Conservation (phyloP, 2,888 invertebrate species). For the Parnassius orleans region DNA sequence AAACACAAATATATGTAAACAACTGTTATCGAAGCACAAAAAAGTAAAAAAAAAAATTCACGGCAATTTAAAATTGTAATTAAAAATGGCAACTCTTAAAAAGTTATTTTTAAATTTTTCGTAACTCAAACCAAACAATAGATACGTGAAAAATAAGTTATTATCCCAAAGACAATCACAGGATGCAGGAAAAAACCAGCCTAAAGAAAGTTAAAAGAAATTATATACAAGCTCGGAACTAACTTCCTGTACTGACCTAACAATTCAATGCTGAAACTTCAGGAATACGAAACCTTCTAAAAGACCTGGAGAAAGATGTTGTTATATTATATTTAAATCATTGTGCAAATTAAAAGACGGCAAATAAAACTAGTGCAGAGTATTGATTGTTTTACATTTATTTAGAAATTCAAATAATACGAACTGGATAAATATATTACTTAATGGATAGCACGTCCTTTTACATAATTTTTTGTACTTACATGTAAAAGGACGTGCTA, state of each 20-base stretch:
- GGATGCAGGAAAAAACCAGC: conserved; percentile 45
- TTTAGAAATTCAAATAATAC: too few relatives aligned
- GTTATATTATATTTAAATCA: conserved; percentile 22
- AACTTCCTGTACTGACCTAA: conserved; percentile 72
- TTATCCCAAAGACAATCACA: conserved; percentile 26
- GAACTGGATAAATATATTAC: too few relatives aligned
- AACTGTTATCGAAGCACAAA: too few relatives aligned
- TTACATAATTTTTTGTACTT: too few relatives aligned
- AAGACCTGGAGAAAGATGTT: conserved; percentile 71
- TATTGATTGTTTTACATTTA: too few relatives aligned
- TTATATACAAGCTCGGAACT: conserved; percentile 42
- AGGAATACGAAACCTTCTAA: conserved; percentile 73
- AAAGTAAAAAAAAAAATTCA: too few relatives aligned
- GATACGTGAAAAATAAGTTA: conserved; percentile 6
- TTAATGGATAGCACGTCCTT: too few relatives aligned
- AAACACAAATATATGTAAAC: too few relatives aligned
- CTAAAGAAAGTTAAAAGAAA: conserved; percentile 25
- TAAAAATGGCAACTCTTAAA: conserved; percentile 12
- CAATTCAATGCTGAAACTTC: conserved; percentile 71
- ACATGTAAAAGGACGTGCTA: too few relatives aligned
- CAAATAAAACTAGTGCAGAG: background rate
- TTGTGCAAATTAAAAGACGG: conserved; percentile 16
- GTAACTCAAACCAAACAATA: conserved; percentile 2
- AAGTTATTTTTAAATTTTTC: background rate
- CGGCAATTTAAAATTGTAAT: background rate